Base-by-base conservation (phyloP, 2,888 invertebrate species). In the Hipparchia sbordonii region DNA sequence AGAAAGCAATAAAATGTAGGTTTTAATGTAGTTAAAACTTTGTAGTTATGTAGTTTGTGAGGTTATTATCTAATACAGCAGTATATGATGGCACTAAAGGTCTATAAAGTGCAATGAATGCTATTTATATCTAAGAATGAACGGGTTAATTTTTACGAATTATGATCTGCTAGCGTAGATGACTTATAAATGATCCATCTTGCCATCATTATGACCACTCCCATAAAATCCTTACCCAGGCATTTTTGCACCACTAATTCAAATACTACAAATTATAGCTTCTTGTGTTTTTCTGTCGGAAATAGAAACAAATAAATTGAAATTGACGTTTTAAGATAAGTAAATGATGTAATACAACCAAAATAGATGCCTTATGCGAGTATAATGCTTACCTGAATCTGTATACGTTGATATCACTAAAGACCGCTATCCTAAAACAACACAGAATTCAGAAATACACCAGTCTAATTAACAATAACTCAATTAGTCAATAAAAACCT, bases 181-280 rank as follows among this genome's bases (percentile, higher is more conserved):
- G 51, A 54, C 45, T 57, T 8, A 10, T 4, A 54, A 7, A 66
- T 81, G 82, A 84, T 87, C 80, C 80, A 82, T 82, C 83, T 80
- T 63, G 13, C 13, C 2, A 45, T n/a, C 39, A 75, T 59, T 80
- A 81, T 13, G 85, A 85, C 91, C 91, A 91, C 60, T 61, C 91
- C 91, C 92, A 91, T 89, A 87, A 89, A 87, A 83, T 83, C 82
- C 93, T 93, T 93, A 93, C 93, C 93, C 92, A 83, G 93, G 93
- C 93, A 93, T 93, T 88, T 89, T 39, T 91, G 63, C 76, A 74
- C 71, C 72, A 74, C 62, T 70, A 71, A 71, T 65, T 73, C 65
- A 75, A 75, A 60, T 71, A 74, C 70, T 69, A 77, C 60, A 73
- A 76, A 67, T 46, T 66, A 66, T 70, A 75, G 61, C 62, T 60